Evolutionary conservation across 2,113 vertebrate species (phyloP).

Genomic region (Crotalus horridus): DNA sequence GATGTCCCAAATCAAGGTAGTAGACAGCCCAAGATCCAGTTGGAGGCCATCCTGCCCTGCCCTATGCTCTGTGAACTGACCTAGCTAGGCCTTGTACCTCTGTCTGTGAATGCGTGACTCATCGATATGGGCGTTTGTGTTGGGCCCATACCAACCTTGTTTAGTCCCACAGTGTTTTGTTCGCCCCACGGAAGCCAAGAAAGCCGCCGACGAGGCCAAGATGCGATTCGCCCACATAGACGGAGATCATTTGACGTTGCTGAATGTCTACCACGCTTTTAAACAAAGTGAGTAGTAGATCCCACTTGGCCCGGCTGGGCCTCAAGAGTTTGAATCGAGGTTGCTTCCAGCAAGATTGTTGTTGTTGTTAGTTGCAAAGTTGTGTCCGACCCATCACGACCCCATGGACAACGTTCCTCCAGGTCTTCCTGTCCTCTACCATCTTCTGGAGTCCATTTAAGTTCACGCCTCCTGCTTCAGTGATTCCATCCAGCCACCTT

Average conservation of each 20-base stretch:
- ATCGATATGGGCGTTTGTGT: conserved; percentile 99
- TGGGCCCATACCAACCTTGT: conserved; percentile 99
- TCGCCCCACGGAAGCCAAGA: conserved; percentile 97
- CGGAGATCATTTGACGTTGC: conserved; percentile 96
- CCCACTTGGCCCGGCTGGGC: too few relatives aligned
- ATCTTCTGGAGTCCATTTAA: too few relatives aligned
- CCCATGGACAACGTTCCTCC: too few relatives aligned
- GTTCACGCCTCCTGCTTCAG: too few relatives aligned
- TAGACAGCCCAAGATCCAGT: conserved; percentile 84
- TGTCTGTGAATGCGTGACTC: conserved; percentile 97
- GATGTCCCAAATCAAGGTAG: conserved; percentile 85
- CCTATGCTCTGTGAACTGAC: conserved; percentile 91
- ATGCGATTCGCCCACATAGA: conserved; percentile 98
- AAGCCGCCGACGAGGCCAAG: conserved; percentile 97
- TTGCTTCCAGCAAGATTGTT: background rate
- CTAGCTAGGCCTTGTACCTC: conserved; percentile 96
- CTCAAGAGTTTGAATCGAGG: background rate
- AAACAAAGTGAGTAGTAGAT: conserved; percentile 88
- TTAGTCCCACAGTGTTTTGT: conserved; percentile 99
- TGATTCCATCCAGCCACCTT: too few relatives aligned
- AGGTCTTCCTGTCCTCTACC: too few relatives aligned
- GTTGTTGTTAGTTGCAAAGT: too few relatives aligned
- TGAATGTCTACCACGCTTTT: conserved; percentile 98
- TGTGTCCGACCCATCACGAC: too few relatives aligned
- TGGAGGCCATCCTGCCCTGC: conserved; percentile 87